A percentile compares a stretch with the other conserved stretches of the same genome.
Conservation (phyloP, 1,140 invertebrate genomes). For the Pteromalus puparum region DNA sequence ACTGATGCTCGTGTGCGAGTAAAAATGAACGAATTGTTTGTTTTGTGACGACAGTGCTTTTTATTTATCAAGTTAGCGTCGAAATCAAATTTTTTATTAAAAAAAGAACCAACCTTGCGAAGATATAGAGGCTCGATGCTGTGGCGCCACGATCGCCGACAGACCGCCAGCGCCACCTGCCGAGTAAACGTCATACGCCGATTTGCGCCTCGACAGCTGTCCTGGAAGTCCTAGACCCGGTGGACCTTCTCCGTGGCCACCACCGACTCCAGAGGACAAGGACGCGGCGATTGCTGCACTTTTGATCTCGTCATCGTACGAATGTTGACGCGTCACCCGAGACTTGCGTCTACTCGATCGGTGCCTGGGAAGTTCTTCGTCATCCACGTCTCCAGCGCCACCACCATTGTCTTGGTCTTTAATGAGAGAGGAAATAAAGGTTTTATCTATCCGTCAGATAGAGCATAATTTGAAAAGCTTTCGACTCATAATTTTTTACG, state of each 20-base stretch:
- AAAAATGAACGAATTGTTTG: too few species aligned
- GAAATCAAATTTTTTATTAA: too few species aligned
- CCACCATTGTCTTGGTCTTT: slow-evolving; percentile 54
- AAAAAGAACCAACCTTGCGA: slow-evolving; percentile 63
- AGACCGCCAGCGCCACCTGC: slow-evolving; percentile 61
- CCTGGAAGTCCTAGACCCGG: slow-evolving; percentile 79
- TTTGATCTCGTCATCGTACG: slow-evolving; percentile 86
- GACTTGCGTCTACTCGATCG: slow-evolving; percentile 78
- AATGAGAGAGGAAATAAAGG: not conserved
- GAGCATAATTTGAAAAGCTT: too few species aligned
- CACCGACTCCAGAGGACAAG: slow-evolving; percentile 50
- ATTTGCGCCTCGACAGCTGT: slow-evolving; percentile 84
- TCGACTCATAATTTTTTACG: too few species aligned
- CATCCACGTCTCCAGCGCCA: slow-evolving; percentile 57
- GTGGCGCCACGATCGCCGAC: slow-evolving; percentile 67
- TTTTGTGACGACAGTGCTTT: too few species aligned
- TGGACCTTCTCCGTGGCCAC: slow-evolving; percentile 65
- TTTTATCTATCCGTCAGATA: not conserved
- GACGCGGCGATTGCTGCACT: slow-evolving; percentile 63
- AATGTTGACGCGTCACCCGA: slow-evolving; percentile 84
- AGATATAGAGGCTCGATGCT: slow-evolving; percentile 70
- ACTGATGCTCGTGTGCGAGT: too few species aligned
- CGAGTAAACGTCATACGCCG: slow-evolving; percentile 86
- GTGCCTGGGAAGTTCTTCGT: slow-evolving; percentile 67
- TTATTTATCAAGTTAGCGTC: too few species aligned